Percentiles rank a stretch among this genome's conserved stretches.
These are phyloP conservation scores for Notodonta ziczac DNA, from an alignment of 2,888 invertebrate species.

Conservation along the genomic window DNA sequence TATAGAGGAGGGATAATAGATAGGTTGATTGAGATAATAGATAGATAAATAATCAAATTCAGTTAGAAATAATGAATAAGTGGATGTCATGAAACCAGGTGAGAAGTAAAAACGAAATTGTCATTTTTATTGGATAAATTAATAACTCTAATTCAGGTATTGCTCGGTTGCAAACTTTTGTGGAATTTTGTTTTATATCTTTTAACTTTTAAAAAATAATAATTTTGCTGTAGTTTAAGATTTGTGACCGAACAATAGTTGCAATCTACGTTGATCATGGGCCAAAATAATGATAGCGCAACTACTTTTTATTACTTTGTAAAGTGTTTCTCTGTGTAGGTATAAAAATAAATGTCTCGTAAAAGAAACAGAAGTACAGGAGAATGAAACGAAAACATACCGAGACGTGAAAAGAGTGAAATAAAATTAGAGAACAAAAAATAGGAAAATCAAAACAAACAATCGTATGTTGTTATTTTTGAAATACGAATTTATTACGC, in stretches of 20 bases:
- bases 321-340: conserved; percentile 84
- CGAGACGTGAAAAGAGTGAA: conserved; percentile 50
- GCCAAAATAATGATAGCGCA: conserved; percentile 76
- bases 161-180: conserved; percentile 69
- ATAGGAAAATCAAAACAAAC: conserved; percentile 50
- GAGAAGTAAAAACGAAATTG: conserved; percentile 55
- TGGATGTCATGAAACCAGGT: conserved; percentile 75
- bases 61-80: conserved; percentile 34
- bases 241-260: conserved; percentile 71
- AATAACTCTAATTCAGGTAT: conserved; percentile 57
- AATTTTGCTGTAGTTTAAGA: conserved; percentile 39
- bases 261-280: conserved; percentile 73
- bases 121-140: conserved; percentile 59
- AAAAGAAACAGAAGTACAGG: conserved; percentile 75
- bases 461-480: conserved; percentile 51
- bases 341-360: conserved; percentile 67
- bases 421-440: conserved; percentile 50
- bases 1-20: conserved; percentile 34
- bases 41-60: conserved; percentile 35
- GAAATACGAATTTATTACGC: conserved; percentile 59
- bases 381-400: conserved; percentile 60
- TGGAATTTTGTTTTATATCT: conserved; percentile 10
- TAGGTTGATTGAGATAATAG: conserved; percentile 33
- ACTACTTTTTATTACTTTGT: conserved; percentile 74
- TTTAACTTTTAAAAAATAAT: conserved; percentile 4